A percentile compares a stretch with the other conserved stretches of the same genome.
phyloP scores from a whole-genome alignment of 2,797 vertebrate species.

The Xyrichtys novacula region DNA sequence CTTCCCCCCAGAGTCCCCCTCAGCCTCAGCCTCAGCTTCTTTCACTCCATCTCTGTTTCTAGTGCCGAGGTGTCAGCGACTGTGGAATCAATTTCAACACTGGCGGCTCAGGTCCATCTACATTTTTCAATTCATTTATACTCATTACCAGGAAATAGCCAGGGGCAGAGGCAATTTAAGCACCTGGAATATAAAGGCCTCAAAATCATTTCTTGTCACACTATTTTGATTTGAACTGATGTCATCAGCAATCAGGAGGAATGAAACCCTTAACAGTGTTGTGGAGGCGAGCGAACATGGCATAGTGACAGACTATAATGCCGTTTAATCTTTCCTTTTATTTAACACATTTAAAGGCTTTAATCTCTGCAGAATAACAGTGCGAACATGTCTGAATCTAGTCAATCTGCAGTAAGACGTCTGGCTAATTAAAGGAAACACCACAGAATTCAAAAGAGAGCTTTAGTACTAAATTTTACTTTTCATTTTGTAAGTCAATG shows the following conservation, averaged over 20 bases:
- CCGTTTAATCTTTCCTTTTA: background rate
- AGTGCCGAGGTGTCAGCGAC: slow-evolving; percentile 57
- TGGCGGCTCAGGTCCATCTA: slow-evolving; percentile 63
- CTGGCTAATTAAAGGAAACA: no score
- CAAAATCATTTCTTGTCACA: slow-evolving; percentile 71
- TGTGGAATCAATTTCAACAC: slow-evolving; percentile 76
- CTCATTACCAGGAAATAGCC: slow-evolving; percentile 76
- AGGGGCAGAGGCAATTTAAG: slow-evolving; percentile 72
- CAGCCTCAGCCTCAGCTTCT: slow-evolving; percentile 37
- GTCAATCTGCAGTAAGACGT: no score
- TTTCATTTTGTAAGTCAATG: no score
- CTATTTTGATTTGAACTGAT: slow-evolving; percentile 69
- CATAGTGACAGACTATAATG: slow-evolving; percentile 5
- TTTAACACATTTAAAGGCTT: background rate
- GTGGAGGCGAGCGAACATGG: slow-evolving; percentile 46
- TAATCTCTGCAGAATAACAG: no score
- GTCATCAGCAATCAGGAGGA: slow-evolving; percentile 55
- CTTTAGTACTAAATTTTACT: no score
- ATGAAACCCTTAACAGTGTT: slow-evolving; percentile 43
- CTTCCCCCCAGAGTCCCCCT: slow-evolving; percentile 19
- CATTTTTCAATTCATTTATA: slow-evolving; percentile 81
- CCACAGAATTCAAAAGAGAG: no score
- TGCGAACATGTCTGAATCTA: background rate
- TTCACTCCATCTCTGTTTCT: slow-evolving; percentile 57
- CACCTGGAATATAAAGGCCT: slow-evolving; percentile 70